Conservation (phyloP, 2,888 invertebrate genomes). For the Yponomeuta sedellus region DNA sequence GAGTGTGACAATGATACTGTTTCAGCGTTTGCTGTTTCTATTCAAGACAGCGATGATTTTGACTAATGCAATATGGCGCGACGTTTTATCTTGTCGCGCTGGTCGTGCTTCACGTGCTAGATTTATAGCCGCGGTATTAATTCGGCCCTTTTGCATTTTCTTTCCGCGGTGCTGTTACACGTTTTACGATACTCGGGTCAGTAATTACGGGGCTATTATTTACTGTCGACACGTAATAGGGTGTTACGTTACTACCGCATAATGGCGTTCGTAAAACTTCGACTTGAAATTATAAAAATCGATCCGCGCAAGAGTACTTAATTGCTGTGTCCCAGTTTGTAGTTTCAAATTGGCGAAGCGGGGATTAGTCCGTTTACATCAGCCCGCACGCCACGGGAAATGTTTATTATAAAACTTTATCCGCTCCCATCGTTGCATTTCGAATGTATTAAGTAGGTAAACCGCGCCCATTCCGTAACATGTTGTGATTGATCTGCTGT, state of each 20-base stretch:
- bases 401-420: neutral
- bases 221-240: constrained; percentile 1
- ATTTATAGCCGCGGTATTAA: neutral
- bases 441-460: no score
- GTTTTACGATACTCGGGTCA: neutral
- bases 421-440: neutral
- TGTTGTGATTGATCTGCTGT: no score
- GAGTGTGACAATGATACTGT: no score
- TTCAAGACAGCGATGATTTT: no score
- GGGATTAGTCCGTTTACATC: neutral
- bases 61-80: no score
- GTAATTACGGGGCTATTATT: neutral
- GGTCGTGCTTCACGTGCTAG: neutral
- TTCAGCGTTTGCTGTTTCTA: no score
- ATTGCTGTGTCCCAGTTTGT: constrained; percentile 1
- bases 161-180: neutral
- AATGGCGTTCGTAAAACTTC: neutral
- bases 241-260: neutral
- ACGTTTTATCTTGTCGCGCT: no score
- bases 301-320: neutral
- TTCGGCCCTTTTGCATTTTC: neutral
- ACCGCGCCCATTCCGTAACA: no score
- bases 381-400: neutral
- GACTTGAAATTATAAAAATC: constrained; percentile 3
- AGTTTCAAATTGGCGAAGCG: neutral